These are phyloP conservation scores for Heterodera carotae DNA, from an alignment of 1,140 invertebrate species.

Conservation along the genomic window DNA sequence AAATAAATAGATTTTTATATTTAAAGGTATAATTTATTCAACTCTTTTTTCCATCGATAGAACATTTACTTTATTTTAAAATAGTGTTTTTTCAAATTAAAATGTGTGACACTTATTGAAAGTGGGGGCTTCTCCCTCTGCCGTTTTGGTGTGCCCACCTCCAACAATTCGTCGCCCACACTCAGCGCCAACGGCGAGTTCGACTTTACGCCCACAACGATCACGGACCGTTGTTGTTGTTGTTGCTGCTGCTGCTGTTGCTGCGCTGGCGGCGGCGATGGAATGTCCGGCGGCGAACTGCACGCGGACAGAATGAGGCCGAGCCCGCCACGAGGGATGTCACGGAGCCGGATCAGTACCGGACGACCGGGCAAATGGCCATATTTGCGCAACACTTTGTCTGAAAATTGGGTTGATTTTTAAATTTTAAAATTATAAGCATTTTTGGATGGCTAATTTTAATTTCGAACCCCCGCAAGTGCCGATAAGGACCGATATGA, in stretches of 20 bases:
- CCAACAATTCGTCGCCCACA: constrained; percentile 91
- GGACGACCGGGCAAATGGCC: constrained; percentile 74
- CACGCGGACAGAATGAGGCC: constrained; percentile 78
- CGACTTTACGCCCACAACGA: constrained; percentile 89
- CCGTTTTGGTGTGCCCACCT: constrained; percentile 71
- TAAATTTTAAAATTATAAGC: too few relatives aligned
- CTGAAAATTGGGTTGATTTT: constrained; percentile 68
- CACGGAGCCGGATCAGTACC: constrained; percentile 74
- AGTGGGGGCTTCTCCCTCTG: neutral
- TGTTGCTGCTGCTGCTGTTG: neutral
- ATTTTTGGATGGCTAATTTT: too few relatives aligned
- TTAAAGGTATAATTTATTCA: too few relatives aligned
- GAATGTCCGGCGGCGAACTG: constrained; percentile 70
- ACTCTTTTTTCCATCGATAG: too few relatives aligned
- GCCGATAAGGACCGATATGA: too few relatives aligned
- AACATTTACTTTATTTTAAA: neutral
- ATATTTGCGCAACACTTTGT: constrained; percentile 88
- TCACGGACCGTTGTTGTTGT: constrained; percentile 70
- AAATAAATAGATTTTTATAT: too few relatives aligned
- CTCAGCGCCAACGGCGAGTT: constrained; percentile 80
- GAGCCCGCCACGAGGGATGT: constrained; percentile 71
- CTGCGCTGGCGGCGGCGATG: constrained; percentile 18
- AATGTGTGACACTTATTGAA: constrained; percentile 1
- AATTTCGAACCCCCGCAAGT: too few relatives aligned
- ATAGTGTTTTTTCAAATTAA: constrained; percentile 9